Evolutionary conservation across 2,888 invertebrate genomes (phyloP).

Genomic region (Fragum sueziense): DNA sequence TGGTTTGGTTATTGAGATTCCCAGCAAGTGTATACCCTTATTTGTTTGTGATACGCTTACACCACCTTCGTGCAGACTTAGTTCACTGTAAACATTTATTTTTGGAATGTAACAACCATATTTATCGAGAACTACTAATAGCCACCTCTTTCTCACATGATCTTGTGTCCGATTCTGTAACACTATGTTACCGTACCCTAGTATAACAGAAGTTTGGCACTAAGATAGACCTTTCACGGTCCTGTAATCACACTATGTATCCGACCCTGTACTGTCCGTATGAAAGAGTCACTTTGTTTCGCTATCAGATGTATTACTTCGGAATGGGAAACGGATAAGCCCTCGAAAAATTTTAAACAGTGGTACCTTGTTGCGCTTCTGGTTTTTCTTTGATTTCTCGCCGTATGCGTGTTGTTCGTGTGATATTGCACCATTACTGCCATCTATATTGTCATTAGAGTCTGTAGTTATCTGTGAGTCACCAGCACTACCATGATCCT

Average conservation of each 20-base stretch:
- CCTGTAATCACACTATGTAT: neutral
- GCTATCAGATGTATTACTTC: constrained; percentile 15
- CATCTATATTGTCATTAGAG: constrained; percentile 12
- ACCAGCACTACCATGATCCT: neutral
- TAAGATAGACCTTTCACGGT: too few relatives aligned
- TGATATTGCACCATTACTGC: neutral
- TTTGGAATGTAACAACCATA: too few relatives aligned
- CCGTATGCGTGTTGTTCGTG: neutral
- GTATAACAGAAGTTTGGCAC: too few relatives aligned
- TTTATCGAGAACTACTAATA: too few relatives aligned
- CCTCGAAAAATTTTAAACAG: constrained; percentile 55
- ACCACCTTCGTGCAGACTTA: too few relatives aligned
- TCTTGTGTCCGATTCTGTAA: too few relatives aligned
- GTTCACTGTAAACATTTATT: too few relatives aligned
- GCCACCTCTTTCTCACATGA: too few relatives aligned
- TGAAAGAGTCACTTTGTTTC: constrained; percentile 21
- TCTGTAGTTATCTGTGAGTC: constrained; percentile 14
- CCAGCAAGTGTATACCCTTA: too few relatives aligned
- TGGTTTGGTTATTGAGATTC: too few relatives aligned
- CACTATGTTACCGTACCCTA: too few relatives aligned
- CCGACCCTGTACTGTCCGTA: neutral
- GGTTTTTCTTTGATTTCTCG: constrained; percentile 44
- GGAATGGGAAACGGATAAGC: constrained; percentile 27
- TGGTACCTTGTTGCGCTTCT: constrained; percentile 58
- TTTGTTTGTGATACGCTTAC: too few relatives aligned